Conservation (phyloP, 1,140 invertebrate species). For the Asbolus verrucosus region DNA sequence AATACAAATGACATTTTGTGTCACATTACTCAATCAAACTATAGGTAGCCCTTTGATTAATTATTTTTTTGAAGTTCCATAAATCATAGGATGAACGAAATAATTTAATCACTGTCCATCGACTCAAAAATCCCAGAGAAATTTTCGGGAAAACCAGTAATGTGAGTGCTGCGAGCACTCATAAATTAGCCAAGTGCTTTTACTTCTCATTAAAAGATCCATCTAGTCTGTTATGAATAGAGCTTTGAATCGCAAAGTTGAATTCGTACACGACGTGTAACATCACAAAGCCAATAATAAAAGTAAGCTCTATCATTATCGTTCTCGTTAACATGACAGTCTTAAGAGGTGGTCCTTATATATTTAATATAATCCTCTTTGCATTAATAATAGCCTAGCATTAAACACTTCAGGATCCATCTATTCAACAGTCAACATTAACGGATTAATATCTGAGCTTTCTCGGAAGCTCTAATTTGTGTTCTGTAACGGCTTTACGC, state of each 20-base stretch:
- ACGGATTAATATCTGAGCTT: conserved; percentile 47
- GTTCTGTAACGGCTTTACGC: conserved; percentile 49
- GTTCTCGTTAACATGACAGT: conserved; percentile 36
- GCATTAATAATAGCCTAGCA: conserved; percentile 47
- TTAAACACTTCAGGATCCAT: conserved; percentile 49
- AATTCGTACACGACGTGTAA: conserved; percentile 17
- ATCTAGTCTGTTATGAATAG: not conserved
- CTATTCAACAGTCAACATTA: conserved; percentile 47
- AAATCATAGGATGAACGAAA: not conserved
- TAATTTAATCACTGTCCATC: not conserved
- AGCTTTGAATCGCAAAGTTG: not conserved
- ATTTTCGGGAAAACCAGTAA: not conserved
- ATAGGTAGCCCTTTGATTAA: not conserved
- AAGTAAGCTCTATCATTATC: conserved; percentile 34
- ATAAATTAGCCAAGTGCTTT: not conserved
- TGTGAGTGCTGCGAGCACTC: not conserved
- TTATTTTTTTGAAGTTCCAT: not conserved
- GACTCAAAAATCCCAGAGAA: not conserved
- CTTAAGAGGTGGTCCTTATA: conserved; percentile 43
- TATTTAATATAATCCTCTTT: conserved; percentile 50
- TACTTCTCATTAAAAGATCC: not conserved
- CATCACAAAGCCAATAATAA: conserved; percentile 40
- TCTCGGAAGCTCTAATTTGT: conserved; percentile 42
- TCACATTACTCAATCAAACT: conserved; percentile 10
- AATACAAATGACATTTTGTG: not conserved